These are phyloP conservation scores for Protodeltote pygarga DNA, from an alignment of 2,888 invertebrate species.

Conservation along the genomic window DNA sequence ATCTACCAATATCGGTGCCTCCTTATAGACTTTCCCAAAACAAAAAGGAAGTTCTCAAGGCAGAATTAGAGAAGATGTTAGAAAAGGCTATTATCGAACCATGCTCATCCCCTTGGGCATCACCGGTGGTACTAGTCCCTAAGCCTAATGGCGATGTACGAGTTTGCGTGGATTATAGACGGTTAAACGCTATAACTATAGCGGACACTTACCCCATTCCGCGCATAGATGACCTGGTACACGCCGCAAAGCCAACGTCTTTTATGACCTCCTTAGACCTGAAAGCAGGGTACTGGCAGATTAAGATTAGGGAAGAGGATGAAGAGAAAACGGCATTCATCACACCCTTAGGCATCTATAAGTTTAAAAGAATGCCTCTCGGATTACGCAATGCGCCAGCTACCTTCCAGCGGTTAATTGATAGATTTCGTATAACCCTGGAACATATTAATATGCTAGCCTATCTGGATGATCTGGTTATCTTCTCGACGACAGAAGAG, in stretches of 20 bases:
- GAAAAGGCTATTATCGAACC: neutral
- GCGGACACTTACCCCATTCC: conserved; percentile 12
- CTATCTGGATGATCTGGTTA: conserved; percentile 4
- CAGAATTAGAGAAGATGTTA: conserved; percentile 3
- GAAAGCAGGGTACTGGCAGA: conserved; percentile 9
- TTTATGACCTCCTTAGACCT: conserved; percentile 12
- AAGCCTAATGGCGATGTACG: conserved; percentile 54
- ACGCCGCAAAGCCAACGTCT: conserved; percentile 1
- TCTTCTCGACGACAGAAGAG: neutral
- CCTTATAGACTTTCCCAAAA: conserved; percentile 11
- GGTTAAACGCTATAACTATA: conserved; percentile 5
- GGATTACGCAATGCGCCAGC: conserved; percentile 55
- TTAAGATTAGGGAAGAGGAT: neutral
- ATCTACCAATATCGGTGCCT: conserved; percentile 9
- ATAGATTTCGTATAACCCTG: conserved; percentile 9
- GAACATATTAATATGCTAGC: conserved; percentile 3
- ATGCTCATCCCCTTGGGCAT: conserved; percentile 52
- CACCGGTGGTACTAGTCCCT: conserved; percentile 61
- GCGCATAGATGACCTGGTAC: conserved; percentile 8
- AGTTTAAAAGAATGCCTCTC: conserved; percentile 55
- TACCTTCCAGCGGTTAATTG: conserved; percentile 47
- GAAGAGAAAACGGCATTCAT: conserved; percentile 15
- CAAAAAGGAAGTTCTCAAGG: neutral
- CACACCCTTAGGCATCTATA: conserved; percentile 47
- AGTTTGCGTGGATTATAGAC: conserved; percentile 53